Base-by-base conservation (phyloP, 2,888 invertebrate genomes). In the Cataglyphis cursor region DNA sequence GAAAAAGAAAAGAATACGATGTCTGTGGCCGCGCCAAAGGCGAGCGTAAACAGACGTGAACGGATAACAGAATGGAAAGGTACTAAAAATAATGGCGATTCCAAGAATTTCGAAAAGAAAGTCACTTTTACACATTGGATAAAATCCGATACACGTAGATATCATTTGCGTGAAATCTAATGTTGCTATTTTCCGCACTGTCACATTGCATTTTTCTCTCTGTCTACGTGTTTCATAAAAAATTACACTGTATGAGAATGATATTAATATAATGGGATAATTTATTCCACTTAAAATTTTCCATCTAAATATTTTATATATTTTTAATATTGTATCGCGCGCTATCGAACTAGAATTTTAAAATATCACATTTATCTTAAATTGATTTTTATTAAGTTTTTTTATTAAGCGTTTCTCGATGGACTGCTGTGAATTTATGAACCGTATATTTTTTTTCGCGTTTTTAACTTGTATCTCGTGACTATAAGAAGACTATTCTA, bases 41-140 rank as follows among this genome's bases (percentile, higher is more conserved):
- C 31, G 62, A 48, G 35, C 51, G 62, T 51, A 74, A 74, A 74
- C 62, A 74, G 74, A 74, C 61, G 74, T 74, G 62, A 62, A 74
- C 61, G 62, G 62, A 74, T 74, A 74, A 44, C 74, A 62, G 18
- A 74, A 61, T 51, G 68, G 35, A 48, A 44, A 62, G 74, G 31
- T 28, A 74, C 48, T 74, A 74, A 74, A 74, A 74, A 74, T 74
- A 74, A 62, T 74, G 48, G 62, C 74, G 31, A 74, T 61, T 51
- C 74, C 74, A 62, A 61, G 74, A 62, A 61, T 62, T 62, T 21
- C 62, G 62, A 51, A 35, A 31, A 74, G 74, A 48, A 74, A 74
- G 62, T 74, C 48, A 48, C 62, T 59, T 51, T 51, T 57, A 28
- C 62, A 12, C 35, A 51, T 62, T 31, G 62, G 51, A 74, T 62